Percentiles rank a stretch among this genome's conserved stretches.
Evolutionary conservation across 2,888 invertebrate genomes (phyloP).

Genomic region (Aquatica leii): DNA sequence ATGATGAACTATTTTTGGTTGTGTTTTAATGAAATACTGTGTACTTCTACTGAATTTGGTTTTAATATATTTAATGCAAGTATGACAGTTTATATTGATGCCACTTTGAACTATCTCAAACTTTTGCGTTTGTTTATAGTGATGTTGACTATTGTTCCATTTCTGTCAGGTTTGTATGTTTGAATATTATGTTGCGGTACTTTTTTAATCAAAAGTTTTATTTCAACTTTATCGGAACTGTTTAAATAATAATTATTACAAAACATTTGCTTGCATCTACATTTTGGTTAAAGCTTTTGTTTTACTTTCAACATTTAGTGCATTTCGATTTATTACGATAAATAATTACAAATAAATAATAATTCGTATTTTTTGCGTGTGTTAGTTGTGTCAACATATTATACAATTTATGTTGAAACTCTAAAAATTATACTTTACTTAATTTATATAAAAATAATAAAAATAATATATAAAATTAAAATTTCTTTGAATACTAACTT

Average conservation of each 20-base stretch:
- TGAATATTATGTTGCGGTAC: neutral
- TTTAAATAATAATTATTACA: too few relatives aligned
- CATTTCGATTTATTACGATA: too few relatives aligned
- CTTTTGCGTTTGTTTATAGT: slow-evolving; percentile 16
- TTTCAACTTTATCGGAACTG: neutral
- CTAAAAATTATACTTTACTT: too few relatives aligned
- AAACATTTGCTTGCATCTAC: too few relatives aligned
- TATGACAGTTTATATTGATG: slow-evolving; percentile 13
- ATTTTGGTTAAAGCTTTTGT: too few relatives aligned
- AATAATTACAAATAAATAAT: too few relatives aligned
- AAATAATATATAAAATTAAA: too few relatives aligned
- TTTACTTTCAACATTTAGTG: too few relatives aligned
- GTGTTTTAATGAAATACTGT: slow-evolving; percentile 4
- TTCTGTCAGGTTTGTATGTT: slow-evolving; percentile 22
- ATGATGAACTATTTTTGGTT: slow-evolving; percentile 2
- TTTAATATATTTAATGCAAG: slow-evolving; percentile 3
- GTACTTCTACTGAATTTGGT: neutral
- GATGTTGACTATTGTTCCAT: slow-evolving; percentile 16
- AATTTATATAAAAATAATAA: too few relatives aligned
- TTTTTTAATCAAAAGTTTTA: neutral
- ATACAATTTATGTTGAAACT: too few relatives aligned
- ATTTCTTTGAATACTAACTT: too few relatives aligned
- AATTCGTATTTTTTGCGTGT: too few relatives aligned
- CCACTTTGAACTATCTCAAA: slow-evolving; percentile 20
- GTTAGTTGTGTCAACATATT: neutral